Evolutionary conservation across 2,888 invertebrate genomes (phyloP).

Genomic region (Rhingia rostrata): DNA sequence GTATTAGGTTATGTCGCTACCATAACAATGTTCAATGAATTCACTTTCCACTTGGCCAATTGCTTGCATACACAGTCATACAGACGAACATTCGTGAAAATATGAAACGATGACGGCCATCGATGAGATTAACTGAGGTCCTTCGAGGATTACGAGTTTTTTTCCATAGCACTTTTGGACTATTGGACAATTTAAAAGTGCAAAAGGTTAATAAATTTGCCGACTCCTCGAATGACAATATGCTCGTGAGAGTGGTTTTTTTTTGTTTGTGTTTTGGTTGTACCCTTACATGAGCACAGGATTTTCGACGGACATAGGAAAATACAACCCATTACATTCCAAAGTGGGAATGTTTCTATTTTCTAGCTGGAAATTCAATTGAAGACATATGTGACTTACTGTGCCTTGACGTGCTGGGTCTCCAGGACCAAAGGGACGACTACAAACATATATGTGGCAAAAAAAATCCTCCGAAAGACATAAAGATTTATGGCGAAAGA

Average conservation of each 20-base stretch:
- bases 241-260: constrained; percentile 44
- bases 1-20: constrained; percentile 67
- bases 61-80: constrained; percentile 53
- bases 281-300: constrained; percentile 25
- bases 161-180: constrained; percentile 2
- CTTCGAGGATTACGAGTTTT: not conserved
- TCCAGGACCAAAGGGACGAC: constrained; percentile 23
- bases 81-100: constrained; percentile 48
- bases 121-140: constrained; percentile 56
- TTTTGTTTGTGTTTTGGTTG: constrained; percentile 23
- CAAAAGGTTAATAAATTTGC: constrained; percentile 72
- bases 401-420: constrained; percentile 20
- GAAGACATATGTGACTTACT: constrained; percentile 38
- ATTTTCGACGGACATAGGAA: constrained; percentile 51
- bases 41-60: constrained; percentile 74
- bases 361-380: constrained; percentile 59
- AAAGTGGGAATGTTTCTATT: constrained; percentile 63
- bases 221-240: constrained; percentile 62
- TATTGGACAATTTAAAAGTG: constrained; percentile 58
- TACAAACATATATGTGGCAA: not conserved
- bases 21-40: constrained; percentile 74
- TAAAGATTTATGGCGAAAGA: constrained; percentile 66
- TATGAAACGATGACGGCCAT: constrained; percentile 71
- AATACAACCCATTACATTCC: constrained; percentile 50
- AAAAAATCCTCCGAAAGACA: constrained; percentile 30